Conservation (phyloP, 2,113 vertebrate species). For the Ranitomeya imitator region DNA sequence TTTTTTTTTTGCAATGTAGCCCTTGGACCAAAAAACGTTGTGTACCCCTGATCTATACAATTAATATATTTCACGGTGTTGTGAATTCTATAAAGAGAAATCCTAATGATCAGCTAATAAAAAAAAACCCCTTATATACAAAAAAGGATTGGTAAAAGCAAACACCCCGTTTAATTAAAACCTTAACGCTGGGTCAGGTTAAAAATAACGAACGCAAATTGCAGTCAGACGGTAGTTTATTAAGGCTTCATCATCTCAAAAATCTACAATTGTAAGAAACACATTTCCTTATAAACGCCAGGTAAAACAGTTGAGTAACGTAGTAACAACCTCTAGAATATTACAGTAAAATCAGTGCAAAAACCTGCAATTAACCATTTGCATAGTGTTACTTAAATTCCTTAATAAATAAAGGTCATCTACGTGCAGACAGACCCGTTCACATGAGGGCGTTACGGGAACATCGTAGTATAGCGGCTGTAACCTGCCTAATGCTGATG, state of each 20-base stretch:
- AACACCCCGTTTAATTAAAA: background rate
- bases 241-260: background rate
- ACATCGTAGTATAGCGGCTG: too few species aligned
- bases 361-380: background rate
- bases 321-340: background rate
- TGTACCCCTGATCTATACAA: too few species aligned
- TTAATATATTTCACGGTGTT: too few species aligned
- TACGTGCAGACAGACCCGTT: background rate
- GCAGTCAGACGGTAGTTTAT: background rate
- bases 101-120: too few species aligned
- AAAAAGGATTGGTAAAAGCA: too few species aligned
- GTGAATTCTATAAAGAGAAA: too few species aligned
- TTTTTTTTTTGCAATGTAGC: too few species aligned
- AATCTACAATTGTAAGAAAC: background rate
- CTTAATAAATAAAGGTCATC: background rate
- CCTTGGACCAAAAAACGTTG: too few species aligned
- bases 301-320: background rate
- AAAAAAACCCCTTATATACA: too few species aligned
- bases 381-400: background rate
- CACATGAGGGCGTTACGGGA: background rate
- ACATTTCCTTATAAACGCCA: background rate
- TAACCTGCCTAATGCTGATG: too few species aligned
- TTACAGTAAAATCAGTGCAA: conserved; percentile 13
- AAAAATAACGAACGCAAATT: background rate
- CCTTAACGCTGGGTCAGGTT: background rate